Evolutionary conservation across 2,797 vertebrate species (phyloP), one percentile per base, ranked within the genome.

Genomic region (Astyanax mexicanus): DNA sequence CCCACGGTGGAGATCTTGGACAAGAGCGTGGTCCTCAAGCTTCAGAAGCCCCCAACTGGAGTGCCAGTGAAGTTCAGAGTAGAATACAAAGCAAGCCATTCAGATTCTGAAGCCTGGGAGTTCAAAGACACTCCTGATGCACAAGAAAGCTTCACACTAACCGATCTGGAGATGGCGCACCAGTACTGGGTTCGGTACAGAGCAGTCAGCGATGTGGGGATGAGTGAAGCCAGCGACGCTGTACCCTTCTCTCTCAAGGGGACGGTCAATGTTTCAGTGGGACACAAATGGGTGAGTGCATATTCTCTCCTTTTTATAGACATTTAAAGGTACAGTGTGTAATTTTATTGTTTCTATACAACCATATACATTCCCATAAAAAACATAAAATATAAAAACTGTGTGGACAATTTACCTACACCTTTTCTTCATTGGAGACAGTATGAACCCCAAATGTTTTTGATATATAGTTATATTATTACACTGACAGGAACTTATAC

Each of bases 191-290:
- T 75, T 42, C 72, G 44, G 12, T 75, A 79, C 72, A 70, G 60
- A 58, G 61, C 17, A 1, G 49, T 72, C 5, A 13, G n/a, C 51
- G 27, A 57, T 45, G 40, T 49, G 13, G 77, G 74, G 60, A 17
- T 69, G 55, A 75, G 77, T 68, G 72, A 75, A 74, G 40, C 72
- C 58, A 79, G 77, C 11, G 51, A 70, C 4, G 19, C 54, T 42
- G 27, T 75, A 35, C 0, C 1, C 17, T 65, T 51, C 60, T n/a
- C 10, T 10, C 23, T 44, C 4, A 1, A 0, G 19, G 17, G 38
- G n/a, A 70, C 45, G 38, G 0, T 9, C 8, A n/a, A 4, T 58
- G n/a, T 60, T 12, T 17, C 38, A 45, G 3, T 69, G 47, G 32
- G 4, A 9, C 13, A 27, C 32, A 45, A 12, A 23, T 32, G 40